Evolutionary conservation across 2,113 vertebrate genomes (phyloP).

Genomic region (Gallinago media): DNA sequence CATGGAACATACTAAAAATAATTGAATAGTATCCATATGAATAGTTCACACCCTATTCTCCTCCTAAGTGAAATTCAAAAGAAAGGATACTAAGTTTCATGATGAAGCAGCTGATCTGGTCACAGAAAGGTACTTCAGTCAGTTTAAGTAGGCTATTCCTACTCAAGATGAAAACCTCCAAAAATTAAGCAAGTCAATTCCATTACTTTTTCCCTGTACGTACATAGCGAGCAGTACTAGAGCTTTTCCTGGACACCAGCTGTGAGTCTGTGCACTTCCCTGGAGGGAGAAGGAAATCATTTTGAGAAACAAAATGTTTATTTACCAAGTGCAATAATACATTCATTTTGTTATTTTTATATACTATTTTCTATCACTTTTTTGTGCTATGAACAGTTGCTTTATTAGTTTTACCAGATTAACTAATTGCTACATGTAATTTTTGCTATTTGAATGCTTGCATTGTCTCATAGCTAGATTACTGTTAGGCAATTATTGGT

Average conservation of each 20-base stretch:
- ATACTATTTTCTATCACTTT: neutral
- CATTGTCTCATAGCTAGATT: constrained; percentile 18
- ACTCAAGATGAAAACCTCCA: neutral
- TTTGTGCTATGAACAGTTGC: neutral
- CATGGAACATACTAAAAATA: neutral
- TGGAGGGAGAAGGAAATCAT: neutral
- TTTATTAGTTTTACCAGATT: neutral
- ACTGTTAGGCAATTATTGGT: neutral
- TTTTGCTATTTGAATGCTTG: constrained; percentile 25
- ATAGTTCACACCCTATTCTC: neutral
- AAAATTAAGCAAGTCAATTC: neutral
- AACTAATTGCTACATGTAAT: neutral
- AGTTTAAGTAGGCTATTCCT: neutral
- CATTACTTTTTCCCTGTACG: neutral
- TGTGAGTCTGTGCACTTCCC: neutral
- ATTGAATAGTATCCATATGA: neutral
- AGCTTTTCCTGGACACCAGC: neutral
- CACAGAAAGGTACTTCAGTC: neutral
- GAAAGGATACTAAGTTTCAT: neutral
- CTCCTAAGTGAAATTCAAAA: neutral
- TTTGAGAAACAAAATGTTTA: neutral
- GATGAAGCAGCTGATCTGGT: neutral
- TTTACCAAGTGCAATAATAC: neutral
- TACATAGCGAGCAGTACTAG: neutral
- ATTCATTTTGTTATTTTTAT: neutral